Evolutionary conservation across 2,113 vertebrate species (phyloP), one percentile per base, ranked within the genome.

Genomic region (Myotis lucifugus): DNA sequence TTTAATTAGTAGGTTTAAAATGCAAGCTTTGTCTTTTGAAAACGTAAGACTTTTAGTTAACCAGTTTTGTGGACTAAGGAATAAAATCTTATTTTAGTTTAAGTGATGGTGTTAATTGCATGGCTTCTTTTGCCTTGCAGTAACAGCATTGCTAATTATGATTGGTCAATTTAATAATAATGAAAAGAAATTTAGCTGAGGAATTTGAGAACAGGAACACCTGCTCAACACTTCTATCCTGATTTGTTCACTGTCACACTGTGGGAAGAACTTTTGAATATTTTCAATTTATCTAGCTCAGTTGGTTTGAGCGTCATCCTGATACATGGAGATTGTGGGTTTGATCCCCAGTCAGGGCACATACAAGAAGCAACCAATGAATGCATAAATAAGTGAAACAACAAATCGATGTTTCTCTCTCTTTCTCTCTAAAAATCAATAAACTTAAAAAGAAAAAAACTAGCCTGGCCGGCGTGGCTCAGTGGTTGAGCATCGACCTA

Each of bases 11-110:
- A 93, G 21, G 8, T 37, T 88, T 85, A 83, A 21, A 74, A 52
- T 82, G 8, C 17, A 93, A 74, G 2, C 23, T 72, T 93, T 86
- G 56, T 34, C 32, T 54, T 93, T 89, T 83, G 69, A 90, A 92
- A 94, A 83, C 9, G 29, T 9, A 73, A 1, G 86, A 59, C 67
- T 78, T 64, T 78, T 64, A 88, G 40, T 48, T 88, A 69, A 66
- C 6, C 10, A 27, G 67, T 96, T 93, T 87, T 90, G 29, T 83
- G 69, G 92, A 69, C 40, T 73, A 92, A 67, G 64, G 40, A 59
- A 73, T 83, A 93, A 37, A 88, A 37, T 97, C 70, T 85, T 74
- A 69, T 81, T 87, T 87, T 66, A 56, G 42, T 83, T 76, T 77
- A 82, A 61, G 42, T 50, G 67, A 82, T 7, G 3, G 46, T 48